A percentile compares a stretch with the other conserved stretches of the same genome.
Conservation (phyloP, 2,113 vertebrate genomes). For the Aegypius monachus region DNA sequence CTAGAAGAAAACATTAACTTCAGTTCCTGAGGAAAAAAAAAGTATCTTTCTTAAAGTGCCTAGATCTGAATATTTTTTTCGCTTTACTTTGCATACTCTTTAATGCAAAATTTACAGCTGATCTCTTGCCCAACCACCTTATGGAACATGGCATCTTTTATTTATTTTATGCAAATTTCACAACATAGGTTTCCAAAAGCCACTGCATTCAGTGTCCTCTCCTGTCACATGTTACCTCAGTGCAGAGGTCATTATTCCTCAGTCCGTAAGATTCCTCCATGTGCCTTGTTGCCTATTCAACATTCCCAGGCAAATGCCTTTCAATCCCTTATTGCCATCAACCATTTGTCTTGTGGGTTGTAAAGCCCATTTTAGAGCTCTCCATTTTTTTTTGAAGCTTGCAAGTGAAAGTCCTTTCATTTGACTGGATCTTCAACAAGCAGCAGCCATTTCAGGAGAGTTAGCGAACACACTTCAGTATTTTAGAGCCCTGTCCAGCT, state of each 20-base stretch:
- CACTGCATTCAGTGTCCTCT: not conserved
- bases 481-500: not conserved
- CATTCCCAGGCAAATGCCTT: not conserved
- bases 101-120: not conserved
- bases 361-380: not conserved
- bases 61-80: not conserved
- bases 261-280: not conserved
- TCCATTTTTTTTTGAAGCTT: not conserved
- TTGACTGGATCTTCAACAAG: not conserved
- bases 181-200: not conserved
- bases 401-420: not conserved
- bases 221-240: not conserved
- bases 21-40: not conserved
- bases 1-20: not conserved
- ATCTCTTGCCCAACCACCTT: not conserved
- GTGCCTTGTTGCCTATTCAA: not conserved
- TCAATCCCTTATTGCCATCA: not conserved
- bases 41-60: not conserved
- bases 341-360: not conserved
- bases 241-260: not conserved
- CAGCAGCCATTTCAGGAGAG: not conserved
- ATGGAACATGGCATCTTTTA: not conserved
- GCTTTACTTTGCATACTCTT: not conserved
- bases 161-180: not conserved
- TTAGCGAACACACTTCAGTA: not conserved